These are phyloP conservation scores for Trichechus manatus DNA, from an alignment of 2,113 vertebrate genomes.

Conservation along the genomic window DNA sequence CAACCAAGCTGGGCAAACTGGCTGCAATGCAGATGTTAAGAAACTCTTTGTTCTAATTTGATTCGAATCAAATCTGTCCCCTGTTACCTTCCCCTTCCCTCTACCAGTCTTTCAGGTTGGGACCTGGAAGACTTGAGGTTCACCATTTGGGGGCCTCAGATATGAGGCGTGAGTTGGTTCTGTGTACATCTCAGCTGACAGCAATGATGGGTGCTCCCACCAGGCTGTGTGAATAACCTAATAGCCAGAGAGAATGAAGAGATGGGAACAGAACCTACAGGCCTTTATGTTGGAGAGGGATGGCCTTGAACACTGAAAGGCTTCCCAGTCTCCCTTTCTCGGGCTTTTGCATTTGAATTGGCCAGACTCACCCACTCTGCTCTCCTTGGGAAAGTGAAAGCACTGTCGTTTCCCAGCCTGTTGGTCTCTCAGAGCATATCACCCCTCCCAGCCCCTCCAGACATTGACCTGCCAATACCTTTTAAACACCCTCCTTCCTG, in stretches of 20 bases:
- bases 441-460: not conserved
- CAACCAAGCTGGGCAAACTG: not conserved
- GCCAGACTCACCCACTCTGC: not conserved
- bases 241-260: not conserved
- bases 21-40: not conserved
- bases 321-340: not conserved
- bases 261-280: not conserved
- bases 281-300: not conserved
- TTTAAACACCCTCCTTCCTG: not conserved
- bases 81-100: not conserved
- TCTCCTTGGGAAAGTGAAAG: not conserved
- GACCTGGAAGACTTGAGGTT: not conserved
- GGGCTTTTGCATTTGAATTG: constrained; percentile 56
- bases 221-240: not conserved
- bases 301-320: not conserved
- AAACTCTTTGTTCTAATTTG: not conserved
- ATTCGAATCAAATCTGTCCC: not conserved
- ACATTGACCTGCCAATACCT: not conserved
- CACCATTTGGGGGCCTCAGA: not conserved
- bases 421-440: not conserved
- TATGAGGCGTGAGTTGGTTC: not conserved
- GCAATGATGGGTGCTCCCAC: not conserved
- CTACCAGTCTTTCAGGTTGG: not conserved
- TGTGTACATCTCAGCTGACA: not conserved
- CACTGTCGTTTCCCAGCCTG: not conserved